Base-by-base conservation (phyloP, 2,888 invertebrate species). In the Pterostichus madidus region DNA sequence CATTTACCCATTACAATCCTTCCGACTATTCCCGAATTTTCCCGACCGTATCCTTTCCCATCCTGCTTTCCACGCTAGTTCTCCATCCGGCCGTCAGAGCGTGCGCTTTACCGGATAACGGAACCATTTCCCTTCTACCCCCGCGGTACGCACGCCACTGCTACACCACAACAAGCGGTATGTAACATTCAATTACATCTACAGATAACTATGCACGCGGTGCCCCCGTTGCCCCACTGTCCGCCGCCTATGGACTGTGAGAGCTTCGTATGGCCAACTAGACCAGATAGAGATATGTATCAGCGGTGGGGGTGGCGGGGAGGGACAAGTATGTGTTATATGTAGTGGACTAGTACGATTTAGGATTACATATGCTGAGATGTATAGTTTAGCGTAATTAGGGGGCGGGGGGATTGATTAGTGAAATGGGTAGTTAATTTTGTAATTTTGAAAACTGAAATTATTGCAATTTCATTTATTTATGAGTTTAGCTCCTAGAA, bases 151-250 rank as follows among this genome's bases (percentile, higher is more conserved):
- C 31, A 61, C 79, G 64, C 64, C 61, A n/a, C 61, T 64, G 44
- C 46, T 8, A 44, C 10, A 61, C 83, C 83, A 83, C 83, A 81
- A 83, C 83, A 77, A 83, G 77, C 83, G 83, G 83, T 83, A 83
- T 83, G 83, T 83, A 83, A 83, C 83, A 83, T 83, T 83, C 83
- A 83, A 83, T 83, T 83, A 83, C 83, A 77, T 77, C 77, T 77
- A 52, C 83, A 83, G 83, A 83, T 83, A 77, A 77, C 77, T 83
- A 83, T 83, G 83, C 83, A 68, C 73, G 49, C 56, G 61, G 64
- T 59, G 53, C 77, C 39, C 39, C 39, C 53, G 56, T 32, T 52
- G 44, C 31, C 52, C 13, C 53, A 10, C 52, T 61, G 61, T 31
- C 39, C 39, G 39, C 39, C 39, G 39, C 8, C 39, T 39, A 39